phyloP scores from a whole-genome alignment of 2,797 vertebrate species.

The Spea hammondii region DNA sequence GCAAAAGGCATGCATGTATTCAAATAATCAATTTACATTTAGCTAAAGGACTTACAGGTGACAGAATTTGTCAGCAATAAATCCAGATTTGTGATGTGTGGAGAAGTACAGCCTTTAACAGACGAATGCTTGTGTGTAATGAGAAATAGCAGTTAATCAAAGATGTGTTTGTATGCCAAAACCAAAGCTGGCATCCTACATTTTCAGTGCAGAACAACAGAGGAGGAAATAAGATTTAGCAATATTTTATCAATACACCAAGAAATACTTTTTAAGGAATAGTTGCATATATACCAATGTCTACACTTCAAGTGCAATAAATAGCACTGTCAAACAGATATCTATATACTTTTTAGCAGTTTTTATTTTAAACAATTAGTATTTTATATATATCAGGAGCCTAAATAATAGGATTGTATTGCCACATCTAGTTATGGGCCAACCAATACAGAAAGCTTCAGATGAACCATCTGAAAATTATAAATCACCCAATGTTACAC shows the following conservation, averaged over 20 bases:
- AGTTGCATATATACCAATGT: too few species aligned
- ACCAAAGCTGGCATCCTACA: not conserved
- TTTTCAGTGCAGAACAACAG: not conserved
- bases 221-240: not conserved
- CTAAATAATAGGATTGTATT: too few species aligned
- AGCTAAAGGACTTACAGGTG: slow-evolving; percentile 6
- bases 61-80: not conserved
- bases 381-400: too few species aligned
- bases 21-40: slow-evolving; percentile 1
- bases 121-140: not conserved
- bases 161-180: not conserved
- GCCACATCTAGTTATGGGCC: too few species aligned
- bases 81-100: slow-evolving; percentile 6
- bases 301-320: too few species aligned
- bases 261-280: too few species aligned
- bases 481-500: too few species aligned
- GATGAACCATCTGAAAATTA: too few species aligned
- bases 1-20: not conserved
- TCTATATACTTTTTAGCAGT: too few species aligned
- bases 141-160: slow-evolving; percentile 8
- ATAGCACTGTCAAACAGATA: too few species aligned
- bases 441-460: too few species aligned
- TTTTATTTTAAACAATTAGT: too few species aligned
- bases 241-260: not conserved
- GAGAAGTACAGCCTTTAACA: not conserved